A percentile compares a stretch with the other conserved stretches of the same genome.
Conservation (phyloP, 2,797 vertebrate genomes). For the Gymnothorax javanicus region DNA sequence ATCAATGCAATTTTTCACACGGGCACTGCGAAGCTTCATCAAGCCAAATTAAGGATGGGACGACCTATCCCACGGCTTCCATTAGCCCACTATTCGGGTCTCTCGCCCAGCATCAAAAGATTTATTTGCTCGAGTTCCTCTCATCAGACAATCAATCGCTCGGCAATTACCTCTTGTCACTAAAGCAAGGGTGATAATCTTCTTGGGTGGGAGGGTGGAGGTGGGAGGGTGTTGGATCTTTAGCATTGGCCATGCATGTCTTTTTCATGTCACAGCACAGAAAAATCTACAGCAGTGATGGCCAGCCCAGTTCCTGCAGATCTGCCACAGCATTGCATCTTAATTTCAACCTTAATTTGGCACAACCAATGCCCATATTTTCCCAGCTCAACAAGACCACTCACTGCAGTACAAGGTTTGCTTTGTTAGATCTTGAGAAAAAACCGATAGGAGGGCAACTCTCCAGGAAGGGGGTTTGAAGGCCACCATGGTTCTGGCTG, state of each 20-base stretch:
- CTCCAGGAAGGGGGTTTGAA: too few species aligned
- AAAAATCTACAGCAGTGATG: constrained; percentile 25
- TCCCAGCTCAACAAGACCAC: too few species aligned
- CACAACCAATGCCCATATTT: too few species aligned
- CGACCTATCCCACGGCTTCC: constrained; percentile 71
- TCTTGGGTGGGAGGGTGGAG: not conserved
- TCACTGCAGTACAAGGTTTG: too few species aligned
- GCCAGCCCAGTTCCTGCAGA: not conserved
- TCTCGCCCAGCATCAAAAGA: constrained; percentile 64
- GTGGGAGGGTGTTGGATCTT: constrained; percentile 46
- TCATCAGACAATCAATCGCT: constrained; percentile 71
- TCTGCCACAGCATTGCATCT: not conserved
- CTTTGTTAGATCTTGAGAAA: too few species aligned
- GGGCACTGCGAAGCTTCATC: constrained; percentile 65
- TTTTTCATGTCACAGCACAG: constrained; percentile 46
- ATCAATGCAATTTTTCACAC: constrained; percentile 77
- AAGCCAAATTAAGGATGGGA: constrained; percentile 69
- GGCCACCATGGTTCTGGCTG: not conserved
- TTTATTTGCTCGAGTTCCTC: constrained; percentile 77
- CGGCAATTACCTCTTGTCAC: constrained; percentile 76
- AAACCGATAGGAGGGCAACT: too few species aligned
- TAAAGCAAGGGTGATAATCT: constrained; percentile 61
- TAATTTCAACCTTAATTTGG: not conserved
- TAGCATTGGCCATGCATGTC: constrained; percentile 28
- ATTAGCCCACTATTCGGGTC: constrained; percentile 70